phyloP scores from a whole-genome alignment of 2,113 vertebrate genomes.

The Lamprotornis superbus region DNA sequence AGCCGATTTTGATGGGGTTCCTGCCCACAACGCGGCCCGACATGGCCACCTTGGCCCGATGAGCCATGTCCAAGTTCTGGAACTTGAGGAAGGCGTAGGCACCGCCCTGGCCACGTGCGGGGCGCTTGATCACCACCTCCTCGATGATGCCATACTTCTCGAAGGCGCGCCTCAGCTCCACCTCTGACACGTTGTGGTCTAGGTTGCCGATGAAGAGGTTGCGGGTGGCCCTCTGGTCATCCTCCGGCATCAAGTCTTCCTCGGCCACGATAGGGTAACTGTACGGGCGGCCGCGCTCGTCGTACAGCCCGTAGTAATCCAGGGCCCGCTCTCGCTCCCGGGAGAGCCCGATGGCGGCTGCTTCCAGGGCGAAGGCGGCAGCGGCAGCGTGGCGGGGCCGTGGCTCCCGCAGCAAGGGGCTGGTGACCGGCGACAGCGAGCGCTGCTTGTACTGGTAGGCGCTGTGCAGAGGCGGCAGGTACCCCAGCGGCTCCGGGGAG shows the following conservation, averaged over 20 bases:
- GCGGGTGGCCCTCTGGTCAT: conserved; percentile 93
- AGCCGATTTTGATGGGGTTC: conserved; percentile 96
- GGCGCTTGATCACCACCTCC: conserved; percentile 96
- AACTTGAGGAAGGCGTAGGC: conserved; percentile 98
- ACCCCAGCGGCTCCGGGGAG: conserved; percentile 82
- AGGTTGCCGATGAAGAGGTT: conserved; percentile 97
- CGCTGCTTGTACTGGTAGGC: conserved; percentile 88
- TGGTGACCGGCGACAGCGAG: conserved; percentile 86
- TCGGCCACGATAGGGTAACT: conserved; percentile 82
- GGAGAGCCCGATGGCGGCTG: conserved; percentile 80
- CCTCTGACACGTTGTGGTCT: conserved; percentile 90
- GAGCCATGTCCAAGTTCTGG: conserved; percentile 98
- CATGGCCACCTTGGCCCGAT: conserved; percentile 96
- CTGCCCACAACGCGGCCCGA: conserved; percentile 90
- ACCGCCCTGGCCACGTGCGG: conserved; percentile 86
- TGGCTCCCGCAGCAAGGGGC: conserved; percentile 81
- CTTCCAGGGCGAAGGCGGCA: conserved; percentile 80
- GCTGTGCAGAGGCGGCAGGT: conserved; percentile 78
- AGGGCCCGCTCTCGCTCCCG: conserved; percentile 86
- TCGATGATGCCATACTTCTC: conserved; percentile 97
- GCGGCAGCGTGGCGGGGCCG: conserved; percentile 77
- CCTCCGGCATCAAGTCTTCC: conserved; percentile 94
- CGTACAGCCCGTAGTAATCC: conserved; percentile 91
- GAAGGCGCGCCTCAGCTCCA: conserved; percentile 88
- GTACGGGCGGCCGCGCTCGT: conserved; percentile 88